Base-by-base conservation (phyloP, 2,797 vertebrate genomes). In the Fratercula arctica region DNA sequence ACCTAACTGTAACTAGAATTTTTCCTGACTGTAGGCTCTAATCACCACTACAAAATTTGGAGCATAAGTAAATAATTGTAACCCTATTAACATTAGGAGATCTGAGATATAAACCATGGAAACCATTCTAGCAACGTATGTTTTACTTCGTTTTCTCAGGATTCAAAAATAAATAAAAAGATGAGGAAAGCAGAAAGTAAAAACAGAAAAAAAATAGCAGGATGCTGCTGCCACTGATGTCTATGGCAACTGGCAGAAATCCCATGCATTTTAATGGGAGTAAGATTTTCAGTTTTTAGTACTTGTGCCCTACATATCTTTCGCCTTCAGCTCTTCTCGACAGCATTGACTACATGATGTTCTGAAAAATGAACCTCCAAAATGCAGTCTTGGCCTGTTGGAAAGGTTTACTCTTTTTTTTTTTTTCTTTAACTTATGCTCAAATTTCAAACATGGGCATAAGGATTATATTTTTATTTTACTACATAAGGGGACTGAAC, bases 401-500 rank as follows among this genome's bases (percentile, higher is more conserved):
- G 76, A 93, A 90, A 91, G 54, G 77, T 79, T 95, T 92, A 89
- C 57, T 72, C 10, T 35, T 41, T 74, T 90, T 86, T 73, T 59
- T 66, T 82, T 89, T 25, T 15, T 3, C 11, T 85, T 67, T 90
- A 93, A 91, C 69, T 97, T 96, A 84, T 96, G 80, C 74, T 94
- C 60, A 85, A 60, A 91, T 95, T 96, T 96, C 80, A 95, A 97
- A 96, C 57, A 85, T 73, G 89, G 92, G 85, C 85, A 94, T 94
- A 93, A 95, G 93, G 87, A 97, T 96, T 96, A 93, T 96, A 94
- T 97, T 97, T 96, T 96, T 97, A 96, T 97, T 97, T 96, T 96
- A 95, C 95, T 97, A 81, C 87, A 50, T 84, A 92, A 94, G 85
- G 89, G 73, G 91, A 96, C 68, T 93, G 89, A 95, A 86, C 50